Conservation (phyloP, 2,113 vertebrate genomes). For the Calyptommatus sinebrachiatus region DNA sequence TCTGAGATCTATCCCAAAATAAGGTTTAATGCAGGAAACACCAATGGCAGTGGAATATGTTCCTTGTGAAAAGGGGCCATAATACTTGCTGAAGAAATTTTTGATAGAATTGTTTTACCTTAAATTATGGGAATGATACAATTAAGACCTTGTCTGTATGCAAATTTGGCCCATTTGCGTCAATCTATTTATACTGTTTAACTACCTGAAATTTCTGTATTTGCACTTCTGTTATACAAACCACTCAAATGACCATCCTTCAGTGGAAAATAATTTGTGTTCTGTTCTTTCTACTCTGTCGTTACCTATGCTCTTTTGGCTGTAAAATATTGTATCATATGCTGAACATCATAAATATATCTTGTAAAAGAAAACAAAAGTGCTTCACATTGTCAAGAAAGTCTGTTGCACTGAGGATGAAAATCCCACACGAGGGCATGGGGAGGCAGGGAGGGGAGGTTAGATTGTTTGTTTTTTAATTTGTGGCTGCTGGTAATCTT, state of each 20-base stretch:
- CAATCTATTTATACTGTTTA: slow-evolving; percentile 50
- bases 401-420: slow-evolving; percentile 81
- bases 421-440: slow-evolving; percentile 65
- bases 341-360: slow-evolving; percentile 74
- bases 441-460: not conserved
- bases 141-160: slow-evolving; percentile 50
- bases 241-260: slow-evolving; percentile 65
- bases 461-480: not conserved
- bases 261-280: slow-evolving; percentile 68
- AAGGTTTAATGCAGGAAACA: too few species aligned
- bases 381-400: slow-evolving; percentile 75
- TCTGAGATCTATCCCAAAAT: too few species aligned
- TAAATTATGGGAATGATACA: not conserved
- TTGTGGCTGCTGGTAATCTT: slow-evolving; percentile 74
- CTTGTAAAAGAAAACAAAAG: slow-evolving; percentile 72
- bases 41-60: not conserved
- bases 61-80: too few species aligned
- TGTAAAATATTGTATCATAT: slow-evolving; percentile 77
- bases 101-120: not conserved
- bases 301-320: slow-evolving; percentile 75
- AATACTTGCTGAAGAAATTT: not conserved
- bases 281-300: slow-evolving; percentile 78
- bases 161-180: slow-evolving; percentile 46
- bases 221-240: slow-evolving; percentile 65
- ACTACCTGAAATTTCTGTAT: slow-evolving; percentile 40